These are phyloP conservation scores for Aplysia californica DNA, from an alignment of 1,140 invertebrate genomes.

Conservation along the genomic window DNA sequence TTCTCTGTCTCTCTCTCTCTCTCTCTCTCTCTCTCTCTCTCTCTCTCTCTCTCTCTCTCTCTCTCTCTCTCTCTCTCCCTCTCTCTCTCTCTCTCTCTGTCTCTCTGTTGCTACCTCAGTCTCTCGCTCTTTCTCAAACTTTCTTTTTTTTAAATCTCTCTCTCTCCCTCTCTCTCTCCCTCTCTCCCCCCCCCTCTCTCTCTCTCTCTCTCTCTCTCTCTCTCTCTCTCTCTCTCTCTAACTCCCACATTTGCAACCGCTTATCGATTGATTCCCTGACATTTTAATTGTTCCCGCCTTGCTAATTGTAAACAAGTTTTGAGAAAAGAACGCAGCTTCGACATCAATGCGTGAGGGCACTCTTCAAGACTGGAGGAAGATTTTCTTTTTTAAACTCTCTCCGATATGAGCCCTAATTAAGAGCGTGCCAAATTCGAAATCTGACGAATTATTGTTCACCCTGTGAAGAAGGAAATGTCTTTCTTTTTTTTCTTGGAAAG, in stretches of 20 bases:
- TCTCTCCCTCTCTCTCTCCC: conserved; percentile 8
- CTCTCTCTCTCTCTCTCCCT: not conserved
- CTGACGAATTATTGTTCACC: not conserved
- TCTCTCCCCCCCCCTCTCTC: conserved; percentile 3
- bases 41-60: conserved; percentile 12
- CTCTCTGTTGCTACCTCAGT: conserved; percentile 23
- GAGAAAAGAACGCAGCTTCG: not conserved
- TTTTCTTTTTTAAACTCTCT: not conserved
- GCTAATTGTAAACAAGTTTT: too few relatives aligned
- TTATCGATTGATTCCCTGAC: not conserved
- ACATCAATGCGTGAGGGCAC: not conserved
- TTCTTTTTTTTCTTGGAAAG: too few relatives aligned
- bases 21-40: conserved; percentile 14
- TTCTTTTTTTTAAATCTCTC: conserved; percentile 18
- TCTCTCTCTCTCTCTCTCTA: conserved; percentile 17
- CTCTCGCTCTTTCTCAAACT: conserved; percentile 21
- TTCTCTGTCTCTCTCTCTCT: conserved; percentile 15
- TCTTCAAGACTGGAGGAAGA: not conserved
- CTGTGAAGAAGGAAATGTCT: too few relatives aligned
- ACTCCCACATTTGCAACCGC: not conserved
- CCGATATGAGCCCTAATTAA: not conserved
- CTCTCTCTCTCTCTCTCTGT: conserved; percentile 18
- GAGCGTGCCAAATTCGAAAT: not conserved
- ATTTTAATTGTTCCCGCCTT: not conserved
- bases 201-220: not conserved